Conservation (phyloP, 2,888 invertebrate genomes). For the Chymomyza caudatula region DNA sequence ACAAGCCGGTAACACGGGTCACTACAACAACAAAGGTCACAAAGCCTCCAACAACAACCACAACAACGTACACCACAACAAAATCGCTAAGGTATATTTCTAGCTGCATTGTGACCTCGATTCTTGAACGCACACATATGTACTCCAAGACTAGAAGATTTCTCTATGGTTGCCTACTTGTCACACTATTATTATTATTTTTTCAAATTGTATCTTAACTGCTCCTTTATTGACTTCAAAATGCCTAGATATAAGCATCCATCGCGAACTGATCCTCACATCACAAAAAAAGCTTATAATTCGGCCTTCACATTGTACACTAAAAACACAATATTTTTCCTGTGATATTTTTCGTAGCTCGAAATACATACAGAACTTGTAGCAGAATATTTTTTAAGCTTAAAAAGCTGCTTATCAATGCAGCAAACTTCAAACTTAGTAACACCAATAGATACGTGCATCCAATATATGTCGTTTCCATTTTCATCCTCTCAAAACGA, state of each 20-base stretch:
- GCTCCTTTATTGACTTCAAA: slow-evolving; percentile 17
- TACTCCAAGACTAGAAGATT: background rate
- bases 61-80: slow-evolving; percentile 38
- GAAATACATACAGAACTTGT: background rate
- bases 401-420: background rate
- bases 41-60: slow-evolving; percentile 33
- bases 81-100: slow-evolving; percentile 4
- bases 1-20: slow-evolving; percentile 69
- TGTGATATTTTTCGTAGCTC: background rate
- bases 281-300: slow-evolving; percentile 4
- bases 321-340: background rate
- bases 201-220: background rate
- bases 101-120: background rate
- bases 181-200: no score
- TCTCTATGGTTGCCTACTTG: background rate
- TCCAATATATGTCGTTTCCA: background rate
- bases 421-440: background rate
- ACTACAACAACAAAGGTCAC: slow-evolving; percentile 74
- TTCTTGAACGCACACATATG: no score
- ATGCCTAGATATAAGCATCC: slow-evolving; percentile 6
- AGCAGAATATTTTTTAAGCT: background rate
- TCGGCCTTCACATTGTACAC: slow-evolving; percentile 20
- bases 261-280: slow-evolving; percentile 8
- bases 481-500: background rate
- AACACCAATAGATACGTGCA: background rate